These are phyloP conservation scores for Cydia splendana DNA, from an alignment of 1,140 invertebrate genomes.

Conservation along the genomic window DNA sequence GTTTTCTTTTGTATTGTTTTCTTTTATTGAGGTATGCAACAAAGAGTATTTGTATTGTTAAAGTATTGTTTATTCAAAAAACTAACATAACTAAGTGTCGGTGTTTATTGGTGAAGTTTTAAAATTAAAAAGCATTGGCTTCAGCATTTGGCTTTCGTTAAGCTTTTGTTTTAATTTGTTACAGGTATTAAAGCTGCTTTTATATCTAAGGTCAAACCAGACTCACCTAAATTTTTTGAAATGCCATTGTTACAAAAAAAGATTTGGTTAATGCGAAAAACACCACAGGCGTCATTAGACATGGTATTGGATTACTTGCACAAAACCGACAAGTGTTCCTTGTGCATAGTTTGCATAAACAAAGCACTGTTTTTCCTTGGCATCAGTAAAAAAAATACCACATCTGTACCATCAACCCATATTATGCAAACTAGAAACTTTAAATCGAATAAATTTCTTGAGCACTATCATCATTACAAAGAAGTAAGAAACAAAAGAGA, in stretches of 20 bases:
- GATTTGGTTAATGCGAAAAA: constrained; percentile 44
- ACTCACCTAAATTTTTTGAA: constrained; percentile 32
- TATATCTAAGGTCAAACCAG: neutral
- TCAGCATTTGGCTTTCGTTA: neutral
- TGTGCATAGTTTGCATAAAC: neutral
- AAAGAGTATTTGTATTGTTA: too few species aligned
- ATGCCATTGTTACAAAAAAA: constrained; percentile 40
- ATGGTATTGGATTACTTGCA: neutral
- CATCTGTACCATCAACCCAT: neutral
- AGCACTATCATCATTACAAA: neutral
- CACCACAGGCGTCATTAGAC: constrained; percentile 10
- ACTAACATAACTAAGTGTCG: too few species aligned
- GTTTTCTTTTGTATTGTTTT: too few species aligned
- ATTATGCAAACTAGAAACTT: neutral
- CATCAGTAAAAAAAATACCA: neutral
- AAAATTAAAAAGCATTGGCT: neutral
- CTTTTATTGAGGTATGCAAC: too few species aligned
- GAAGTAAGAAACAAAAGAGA: constrained; percentile 22
- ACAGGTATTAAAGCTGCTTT: neutral
- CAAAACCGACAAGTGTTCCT: neutral
- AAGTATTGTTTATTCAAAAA: too few species aligned
- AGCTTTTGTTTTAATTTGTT: neutral
- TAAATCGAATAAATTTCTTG: constrained; percentile 37
- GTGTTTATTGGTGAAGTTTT: too few species aligned
- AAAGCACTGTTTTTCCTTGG: neutral